Conservation (phyloP, 2,888 invertebrate species). For the Laspeyria flexula region DNA sequence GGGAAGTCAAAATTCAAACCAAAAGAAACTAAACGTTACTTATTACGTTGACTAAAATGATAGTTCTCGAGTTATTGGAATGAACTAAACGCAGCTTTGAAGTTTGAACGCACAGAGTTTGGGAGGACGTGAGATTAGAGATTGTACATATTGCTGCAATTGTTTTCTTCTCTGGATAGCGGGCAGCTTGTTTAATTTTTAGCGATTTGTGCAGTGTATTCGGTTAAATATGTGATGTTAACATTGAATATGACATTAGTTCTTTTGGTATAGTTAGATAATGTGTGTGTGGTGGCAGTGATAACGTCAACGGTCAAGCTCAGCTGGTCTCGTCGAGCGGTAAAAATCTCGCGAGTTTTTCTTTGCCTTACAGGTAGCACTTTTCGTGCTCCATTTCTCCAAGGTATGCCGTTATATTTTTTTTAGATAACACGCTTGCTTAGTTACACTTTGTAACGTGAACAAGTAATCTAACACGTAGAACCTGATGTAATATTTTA, state of each 20-base stretch:
- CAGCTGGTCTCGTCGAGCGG: conserved; percentile 80
- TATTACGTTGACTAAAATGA: neutral
- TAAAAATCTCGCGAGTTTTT: conserved; percentile 81
- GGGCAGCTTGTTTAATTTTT: conserved; percentile 31
- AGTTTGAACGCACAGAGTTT: conserved; percentile 48
- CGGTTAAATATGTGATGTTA: conserved; percentile 14
- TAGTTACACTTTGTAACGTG: conserved; percentile 26
- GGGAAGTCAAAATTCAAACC: no score
- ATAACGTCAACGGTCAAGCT: conserved; percentile 81
- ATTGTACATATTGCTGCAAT: conserved; percentile 38
- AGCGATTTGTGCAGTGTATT: conserved; percentile 21
- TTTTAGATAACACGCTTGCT: conserved; percentile 49
- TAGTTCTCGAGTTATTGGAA: neutral
- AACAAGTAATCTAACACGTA: conserved; percentile 33
- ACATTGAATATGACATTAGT: conserved; percentile 15
- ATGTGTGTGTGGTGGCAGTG: conserved; percentile 61
- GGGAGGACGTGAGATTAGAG: conserved; percentile 41
- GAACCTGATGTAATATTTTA: conserved; percentile 19
- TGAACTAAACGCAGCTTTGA: conserved; percentile 54
- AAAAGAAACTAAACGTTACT: neutral
- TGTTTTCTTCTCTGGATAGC: conserved; percentile 44
- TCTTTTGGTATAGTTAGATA: conserved; percentile 28
- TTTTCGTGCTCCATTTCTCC: conserved; percentile 80
- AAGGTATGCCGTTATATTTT: conserved; percentile 81
- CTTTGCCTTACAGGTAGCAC: conserved; percentile 71